phyloP scores from a whole-genome alignment of 2,888 invertebrate species.

The Oegoconia quadripuncta region DNA sequence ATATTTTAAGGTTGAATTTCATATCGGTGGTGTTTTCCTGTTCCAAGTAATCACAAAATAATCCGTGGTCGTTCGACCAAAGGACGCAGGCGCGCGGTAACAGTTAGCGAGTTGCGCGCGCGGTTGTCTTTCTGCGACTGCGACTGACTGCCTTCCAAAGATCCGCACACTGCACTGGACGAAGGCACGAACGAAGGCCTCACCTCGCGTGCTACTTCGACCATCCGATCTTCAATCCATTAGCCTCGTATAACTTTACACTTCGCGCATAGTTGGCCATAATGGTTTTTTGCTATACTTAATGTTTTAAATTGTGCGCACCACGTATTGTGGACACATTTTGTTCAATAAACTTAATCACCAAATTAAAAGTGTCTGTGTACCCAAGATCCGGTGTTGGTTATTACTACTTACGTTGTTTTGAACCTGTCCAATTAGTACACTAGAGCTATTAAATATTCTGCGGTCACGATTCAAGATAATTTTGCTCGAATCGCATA shows the following conservation, averaged over 20 bases:
- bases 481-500: too few species aligned
- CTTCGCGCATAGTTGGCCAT: not conserved
- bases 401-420: too few species aligned
- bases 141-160: slow-evolving; percentile 29
- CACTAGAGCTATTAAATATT: too few species aligned
- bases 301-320: too few species aligned
- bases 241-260: slow-evolving; percentile 16
- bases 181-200: slow-evolving; percentile 38
- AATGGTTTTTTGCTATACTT: not conserved
- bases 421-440: too few species aligned
- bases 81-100: slow-evolving; percentile 24
- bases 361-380: too few species aligned
- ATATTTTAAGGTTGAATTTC: slow-evolving; percentile 61
- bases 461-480: too few species aligned
- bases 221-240: slow-evolving; percentile 45
- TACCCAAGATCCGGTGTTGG: too few species aligned
- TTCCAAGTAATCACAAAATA: slow-evolving; percentile 36
- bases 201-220: slow-evolving; percentile 52
- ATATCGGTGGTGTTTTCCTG: slow-evolving; percentile 42
- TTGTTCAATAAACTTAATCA: too few species aligned
- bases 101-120: slow-evolving; percentile 51
- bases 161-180: slow-evolving; percentile 34
- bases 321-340: too few species aligned
- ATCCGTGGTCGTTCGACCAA: slow-evolving; percentile 23
- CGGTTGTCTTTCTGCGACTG: slow-evolving; percentile 62